A percentile compares a stretch with the other conserved stretches of the same genome.
These are phyloP conservation scores for Melinaea marsaeus DNA, from an alignment of 2,888 invertebrate genomes.

Conservation along the genomic window DNA sequence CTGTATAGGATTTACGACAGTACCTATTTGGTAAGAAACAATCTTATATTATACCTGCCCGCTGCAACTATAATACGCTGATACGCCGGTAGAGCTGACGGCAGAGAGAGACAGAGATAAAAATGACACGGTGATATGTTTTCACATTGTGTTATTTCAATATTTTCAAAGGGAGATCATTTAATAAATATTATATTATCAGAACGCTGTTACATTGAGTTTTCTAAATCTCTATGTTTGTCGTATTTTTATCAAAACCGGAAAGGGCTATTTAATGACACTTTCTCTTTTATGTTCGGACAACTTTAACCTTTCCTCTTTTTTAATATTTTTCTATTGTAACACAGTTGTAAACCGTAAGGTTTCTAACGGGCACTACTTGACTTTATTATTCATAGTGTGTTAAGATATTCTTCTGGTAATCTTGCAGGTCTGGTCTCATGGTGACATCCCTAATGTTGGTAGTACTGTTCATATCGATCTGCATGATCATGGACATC, in stretches of 20 bases:
- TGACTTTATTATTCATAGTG: background rate
- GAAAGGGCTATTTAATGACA: constrained; percentile 13
- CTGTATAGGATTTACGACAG: constrained; percentile 93
- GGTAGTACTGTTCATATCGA: constrained; percentile 86
- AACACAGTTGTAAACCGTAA: background rate
- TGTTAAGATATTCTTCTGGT: background rate
- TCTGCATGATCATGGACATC: constrained; percentile 93
- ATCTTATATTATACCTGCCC: background rate
- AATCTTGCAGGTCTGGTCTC: constrained; percentile 82
- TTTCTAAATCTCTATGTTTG: constrained; percentile 1
- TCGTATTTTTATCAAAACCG: constrained; percentile 9
- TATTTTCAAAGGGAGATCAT: no score
- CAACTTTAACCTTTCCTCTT: background rate
- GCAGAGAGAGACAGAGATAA: background rate
- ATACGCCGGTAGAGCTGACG: no score
- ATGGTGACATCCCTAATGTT: constrained; percentile 87
- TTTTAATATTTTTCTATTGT: background rate
- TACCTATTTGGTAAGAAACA: constrained; percentile 87
- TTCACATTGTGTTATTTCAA: no score
- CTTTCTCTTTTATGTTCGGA: constrained; percentile 17
- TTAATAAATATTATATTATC: no score
- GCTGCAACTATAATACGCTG: no score
- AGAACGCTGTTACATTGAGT: background rate
- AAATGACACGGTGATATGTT: background rate
- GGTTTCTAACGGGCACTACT: no score